Evolutionary conservation across 2,797 vertebrate species (phyloP).

Genomic region (Chelon auratus): DNA sequence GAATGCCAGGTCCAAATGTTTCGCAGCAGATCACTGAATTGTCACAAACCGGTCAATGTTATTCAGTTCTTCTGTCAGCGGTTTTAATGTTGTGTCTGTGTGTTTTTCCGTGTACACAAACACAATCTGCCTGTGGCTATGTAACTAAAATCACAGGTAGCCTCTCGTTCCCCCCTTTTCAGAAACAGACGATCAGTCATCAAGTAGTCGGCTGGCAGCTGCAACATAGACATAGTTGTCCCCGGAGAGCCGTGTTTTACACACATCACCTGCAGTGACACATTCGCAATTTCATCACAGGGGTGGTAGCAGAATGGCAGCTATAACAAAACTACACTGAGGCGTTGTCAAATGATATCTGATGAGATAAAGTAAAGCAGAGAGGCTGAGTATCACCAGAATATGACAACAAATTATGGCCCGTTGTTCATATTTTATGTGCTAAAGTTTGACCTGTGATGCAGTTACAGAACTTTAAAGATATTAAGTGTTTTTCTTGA

Average conservation of each 20-base stretch:
- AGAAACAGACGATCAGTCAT: constrained; percentile 82
- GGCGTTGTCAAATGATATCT: constrained; percentile 5
- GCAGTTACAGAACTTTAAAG: not conserved
- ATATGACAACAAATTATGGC: not conserved
- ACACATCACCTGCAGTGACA: constrained; percentile 62
- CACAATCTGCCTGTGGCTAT: constrained; percentile 79
- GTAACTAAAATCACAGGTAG: constrained; percentile 78
- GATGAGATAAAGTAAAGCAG: constrained; percentile 8
- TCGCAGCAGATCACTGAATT: no score
- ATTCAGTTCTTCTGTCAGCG: no score
- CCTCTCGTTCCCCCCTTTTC: constrained; percentile 67
- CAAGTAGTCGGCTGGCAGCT: constrained; percentile 74
- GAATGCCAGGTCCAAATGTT: no score
- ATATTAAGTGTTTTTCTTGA: not conserved
- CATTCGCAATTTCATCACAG: constrained; percentile 44
- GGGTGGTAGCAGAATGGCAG: constrained; percentile 17
- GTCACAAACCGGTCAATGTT: no score
- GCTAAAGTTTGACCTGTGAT: not conserved
- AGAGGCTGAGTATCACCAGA: not conserved
- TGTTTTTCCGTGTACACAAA: constrained; percentile 58
- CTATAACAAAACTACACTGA: constrained; percentile 18
- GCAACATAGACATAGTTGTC: constrained; percentile 76
- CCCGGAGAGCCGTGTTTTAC: constrained; percentile 63
- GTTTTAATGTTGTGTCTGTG: constrained; percentile 24
- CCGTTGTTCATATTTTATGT: no score